A percentile compares a stretch with the other conserved stretches of the same genome.
phyloP scores from a whole-genome alignment of 1,140 invertebrate species.

The Drosophila jambulina region DNA sequence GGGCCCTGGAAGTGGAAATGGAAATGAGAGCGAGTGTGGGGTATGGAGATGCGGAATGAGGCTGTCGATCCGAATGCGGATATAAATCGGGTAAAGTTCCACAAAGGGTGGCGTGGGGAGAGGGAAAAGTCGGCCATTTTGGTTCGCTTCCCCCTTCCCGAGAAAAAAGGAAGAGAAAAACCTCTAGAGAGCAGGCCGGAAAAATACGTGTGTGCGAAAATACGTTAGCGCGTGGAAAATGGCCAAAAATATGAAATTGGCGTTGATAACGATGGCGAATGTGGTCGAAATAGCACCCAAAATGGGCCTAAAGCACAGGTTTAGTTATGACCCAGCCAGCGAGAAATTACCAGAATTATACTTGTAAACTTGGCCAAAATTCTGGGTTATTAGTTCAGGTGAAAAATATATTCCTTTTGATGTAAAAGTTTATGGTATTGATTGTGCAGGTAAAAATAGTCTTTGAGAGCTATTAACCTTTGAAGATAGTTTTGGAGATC shows the following conservation, averaged over 20 bases:
- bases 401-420: not conserved
- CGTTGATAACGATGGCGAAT: not conserved
- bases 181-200: slow-evolving; percentile 12
- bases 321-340: not conserved
- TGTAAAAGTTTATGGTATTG: not conserved
- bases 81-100: not conserved
- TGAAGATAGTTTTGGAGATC: not conserved
- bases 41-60: not conserved
- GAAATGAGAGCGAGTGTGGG: slow-evolving; percentile 1
- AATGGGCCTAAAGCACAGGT: not conserved
- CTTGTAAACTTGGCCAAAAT: not conserved
- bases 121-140: slow-evolving; percentile 62
- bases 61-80: slow-evolving; percentile 2
- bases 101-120: not conserved
- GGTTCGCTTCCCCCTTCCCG: slow-evolving; percentile 16
- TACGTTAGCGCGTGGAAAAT: slow-evolving; percentile 20
- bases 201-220: slow-evolving; percentile 44
- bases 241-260: slow-evolving; percentile 18
- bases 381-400: not conserved
- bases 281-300: slow-evolving; percentile 3
- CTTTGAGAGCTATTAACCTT: not conserved
- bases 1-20: slow-evolving; percentile 36
- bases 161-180: not conserved
- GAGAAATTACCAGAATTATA: not conserved
- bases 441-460: not conserved